Conservation (phyloP, 2,888 invertebrate species). For the Drosophila bunnanda region DNA sequence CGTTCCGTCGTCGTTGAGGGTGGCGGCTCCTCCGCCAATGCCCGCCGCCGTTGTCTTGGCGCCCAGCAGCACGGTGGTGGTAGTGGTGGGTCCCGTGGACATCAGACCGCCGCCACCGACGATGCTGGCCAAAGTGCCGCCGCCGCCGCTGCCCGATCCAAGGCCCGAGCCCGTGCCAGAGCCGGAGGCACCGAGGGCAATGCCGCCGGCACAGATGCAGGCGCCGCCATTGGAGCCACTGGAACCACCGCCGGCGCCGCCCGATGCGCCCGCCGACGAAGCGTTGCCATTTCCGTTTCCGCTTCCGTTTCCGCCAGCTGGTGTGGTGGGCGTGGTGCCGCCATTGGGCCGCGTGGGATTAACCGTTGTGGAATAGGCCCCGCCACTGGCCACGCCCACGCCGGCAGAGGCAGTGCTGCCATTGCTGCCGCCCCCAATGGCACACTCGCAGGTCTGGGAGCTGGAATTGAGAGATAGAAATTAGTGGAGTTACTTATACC, state of each 20-base stretch:
- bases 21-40: slow-evolving; percentile 66
- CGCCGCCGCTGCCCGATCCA: slow-evolving; percentile 45
- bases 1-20: slow-evolving; percentile 83
- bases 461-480: slow-evolving; percentile 55
- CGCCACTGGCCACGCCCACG: slow-evolving; percentile 53
- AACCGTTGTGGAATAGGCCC: slow-evolving; percentile 82
- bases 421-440: slow-evolving; percentile 78
- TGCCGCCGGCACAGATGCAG: slow-evolving; percentile 60
- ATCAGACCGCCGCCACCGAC: slow-evolving; percentile 82
- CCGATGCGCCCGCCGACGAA: slow-evolving; percentile 40
- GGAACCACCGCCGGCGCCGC: slow-evolving; percentile 54
- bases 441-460: slow-evolving; percentile 84
- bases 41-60: slow-evolving; percentile 80
- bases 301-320: slow-evolving; percentile 68
- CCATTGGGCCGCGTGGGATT: slow-evolving; percentile 83
- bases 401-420: slow-evolving; percentile 68
- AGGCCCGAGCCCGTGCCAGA: slow-evolving; percentile 32
- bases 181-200: slow-evolving; percentile 45
- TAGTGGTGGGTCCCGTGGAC: slow-evolving; percentile 84
- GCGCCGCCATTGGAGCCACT: slow-evolving; percentile 56
- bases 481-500: slow-evolving; percentile 56
- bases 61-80: slow-evolving; percentile 83
- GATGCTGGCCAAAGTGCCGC: slow-evolving; percentile 77
- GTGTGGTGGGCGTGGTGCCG: slow-evolving; percentile 81
- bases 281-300: slow-evolving; percentile 68